phyloP scores from a whole-genome alignment of 2,888 invertebrate species.

The Lagria hirta region DNA sequence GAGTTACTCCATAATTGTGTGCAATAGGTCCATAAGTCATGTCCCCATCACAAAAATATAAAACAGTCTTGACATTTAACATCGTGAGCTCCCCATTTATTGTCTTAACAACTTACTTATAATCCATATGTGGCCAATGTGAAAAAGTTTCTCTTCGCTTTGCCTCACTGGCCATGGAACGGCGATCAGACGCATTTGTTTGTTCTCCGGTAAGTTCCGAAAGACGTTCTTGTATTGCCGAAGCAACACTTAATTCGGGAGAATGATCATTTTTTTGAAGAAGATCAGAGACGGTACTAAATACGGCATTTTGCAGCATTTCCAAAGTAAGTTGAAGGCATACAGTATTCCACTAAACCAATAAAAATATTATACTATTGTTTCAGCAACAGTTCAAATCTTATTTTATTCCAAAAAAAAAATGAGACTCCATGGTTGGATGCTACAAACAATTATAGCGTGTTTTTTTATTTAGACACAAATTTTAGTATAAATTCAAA shows the following conservation, averaged over 20 bases:
- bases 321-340: constrained; percentile 79
- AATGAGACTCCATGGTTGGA: not conserved
- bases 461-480: no score
- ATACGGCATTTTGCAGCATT: constrained; percentile 76
- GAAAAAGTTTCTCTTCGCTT: constrained; percentile 88
- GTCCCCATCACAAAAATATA: no score
- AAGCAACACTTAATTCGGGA: constrained; percentile 85
- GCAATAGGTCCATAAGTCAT: no score
- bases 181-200: constrained; percentile 57
- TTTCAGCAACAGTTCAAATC: constrained; percentile 1
- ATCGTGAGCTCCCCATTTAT: no score
- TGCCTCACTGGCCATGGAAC: constrained; percentile 88
- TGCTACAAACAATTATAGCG: no score
- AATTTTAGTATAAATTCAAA: no score
- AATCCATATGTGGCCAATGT: constrained; percentile 96
- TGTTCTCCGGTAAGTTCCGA: constrained; percentile 68
- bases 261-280: constrained; percentile 80
- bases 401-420: no score
- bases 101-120: constrained; percentile 73
- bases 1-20: no score
- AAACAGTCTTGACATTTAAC: no score
- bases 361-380: constrained; percentile 4
- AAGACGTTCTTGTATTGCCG: constrained; percentile 84
- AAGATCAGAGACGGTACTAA: constrained; percentile 78
- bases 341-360: constrained; percentile 85